Evolutionary conservation across 2,888 invertebrate species (phyloP).

Genomic region (Sepioteuthis lessoniana): DNA sequence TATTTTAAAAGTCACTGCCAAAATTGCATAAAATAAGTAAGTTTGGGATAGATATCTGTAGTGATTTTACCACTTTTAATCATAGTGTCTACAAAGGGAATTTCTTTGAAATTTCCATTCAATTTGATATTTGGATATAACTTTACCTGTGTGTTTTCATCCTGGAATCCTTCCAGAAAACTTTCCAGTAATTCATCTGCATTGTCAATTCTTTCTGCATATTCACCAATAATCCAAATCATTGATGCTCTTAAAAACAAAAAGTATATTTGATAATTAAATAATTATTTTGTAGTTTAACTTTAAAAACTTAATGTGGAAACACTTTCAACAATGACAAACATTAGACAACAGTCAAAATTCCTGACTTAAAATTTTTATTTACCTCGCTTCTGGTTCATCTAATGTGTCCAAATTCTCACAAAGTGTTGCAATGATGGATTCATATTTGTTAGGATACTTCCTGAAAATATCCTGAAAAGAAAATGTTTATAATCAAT

Average conservation of each 20-base stretch:
- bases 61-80: too few relatives aligned
- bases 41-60: too few relatives aligned
- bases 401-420: slow-evolving; percentile 98
- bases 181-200: slow-evolving; percentile 98
- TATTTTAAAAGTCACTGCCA: too few relatives aligned
- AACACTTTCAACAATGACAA: too few relatives aligned
- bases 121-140: too few relatives aligned
- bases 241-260: slow-evolving; percentile 86
- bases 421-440: slow-evolving; percentile 98
- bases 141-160: slow-evolving; percentile 89
- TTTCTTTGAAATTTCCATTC: too few relatives aligned
- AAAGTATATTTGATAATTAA: background rate
- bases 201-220: slow-evolving; percentile 99
- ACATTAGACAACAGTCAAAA: too few relatives aligned
- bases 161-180: slow-evolving; percentile 97
- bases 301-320: too few relatives aligned
- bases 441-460: slow-evolving; percentile 99
- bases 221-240: slow-evolving; percentile 93
- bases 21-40: too few relatives aligned
- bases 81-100: too few relatives aligned
- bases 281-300: too few relatives aligned
- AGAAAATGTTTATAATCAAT: slow-evolving; percentile 47
- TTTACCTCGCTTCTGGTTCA: slow-evolving; percentile 90
- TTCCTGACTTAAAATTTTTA: background rate
- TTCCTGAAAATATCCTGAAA: slow-evolving; percentile 79